Base-by-base conservation (phyloP, 2,113 vertebrate species). In the Neotragus pygmaeus region DNA sequence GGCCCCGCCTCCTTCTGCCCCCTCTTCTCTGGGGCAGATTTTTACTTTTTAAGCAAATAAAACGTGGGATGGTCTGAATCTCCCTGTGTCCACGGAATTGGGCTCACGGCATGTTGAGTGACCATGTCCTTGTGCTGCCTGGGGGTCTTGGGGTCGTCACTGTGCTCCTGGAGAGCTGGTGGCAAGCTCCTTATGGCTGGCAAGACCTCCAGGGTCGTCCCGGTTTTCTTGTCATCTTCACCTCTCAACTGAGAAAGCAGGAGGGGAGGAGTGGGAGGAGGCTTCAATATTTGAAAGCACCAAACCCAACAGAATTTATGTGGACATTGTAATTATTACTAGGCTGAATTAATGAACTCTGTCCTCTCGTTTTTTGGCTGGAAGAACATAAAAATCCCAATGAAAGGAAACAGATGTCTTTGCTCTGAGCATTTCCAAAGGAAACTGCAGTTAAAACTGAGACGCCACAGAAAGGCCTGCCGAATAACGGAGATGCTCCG, bases 351-450 rank as follows among this genome's bases (percentile, higher is more conserved):
- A 98, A 98, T 98, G 97, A 98, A 96, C 97, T 97, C 98, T 98
- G 95, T 98, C 97, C 98, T 98, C 91, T 98, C 95, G 86, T 97
- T 98, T 84, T 91, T 98, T 98, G 98, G 96, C 98, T 98, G 88
- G 95, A 98, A 97, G 98, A 98, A 98, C 98, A 98, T 97, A 98
- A 98, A 97, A 98, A 98, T 98, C 97, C 96, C 98, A 98, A 95
- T 98, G 98, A 99, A 98, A 99, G 98, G 98, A 99, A 99, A 98
- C 98, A 99, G 98, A 98, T 98, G 98, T 94, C 95, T 96, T 98
- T 97, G 98, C 98, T 98, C 98, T 97, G 98, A 98, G 98, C 97
- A 97, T 97, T 98, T 98, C 97, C 98, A 98, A 98, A 98, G 98
- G 98, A 98, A 98, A 98, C 98, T 96, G 98, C 98, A 98, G 93